Conservation (phyloP, 2,888 invertebrate species). For the Germaria angustata region DNA sequence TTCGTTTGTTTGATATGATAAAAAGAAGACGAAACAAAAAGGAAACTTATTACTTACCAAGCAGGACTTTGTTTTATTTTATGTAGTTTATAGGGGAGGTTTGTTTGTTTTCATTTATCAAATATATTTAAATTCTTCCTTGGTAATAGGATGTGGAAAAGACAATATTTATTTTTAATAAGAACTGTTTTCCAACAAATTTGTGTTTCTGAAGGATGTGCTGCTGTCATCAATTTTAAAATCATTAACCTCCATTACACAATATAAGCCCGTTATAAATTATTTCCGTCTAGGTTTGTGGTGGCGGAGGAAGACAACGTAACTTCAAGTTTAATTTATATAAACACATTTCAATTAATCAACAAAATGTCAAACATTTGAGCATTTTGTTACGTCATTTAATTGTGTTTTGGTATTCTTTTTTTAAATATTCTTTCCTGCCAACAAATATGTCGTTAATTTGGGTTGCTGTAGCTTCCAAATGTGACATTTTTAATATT, state of each 20-base stretch:
- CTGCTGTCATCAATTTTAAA: conserved; percentile 54
- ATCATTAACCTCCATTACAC: conserved; percentile 48
- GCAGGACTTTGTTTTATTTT: background rate
- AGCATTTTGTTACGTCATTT: conserved; percentile 42
- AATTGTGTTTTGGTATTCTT: background rate
- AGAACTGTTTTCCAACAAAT: conserved; percentile 11
- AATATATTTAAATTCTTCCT: conserved; percentile 38
- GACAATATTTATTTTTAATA: background rate
- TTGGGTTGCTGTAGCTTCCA: background rate
- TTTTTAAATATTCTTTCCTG: background rate
- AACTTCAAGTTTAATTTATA: background rate
- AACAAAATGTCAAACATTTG: conserved; percentile 41
- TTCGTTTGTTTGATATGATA: conserved; percentile 2
- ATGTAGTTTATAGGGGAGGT: conserved; percentile 2
- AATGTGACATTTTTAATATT: background rate
- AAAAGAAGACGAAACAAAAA: background rate
- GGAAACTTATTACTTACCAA: conserved; percentile 5
- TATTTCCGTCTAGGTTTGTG: conserved; percentile 22
- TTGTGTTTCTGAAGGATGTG: conserved; percentile 50
- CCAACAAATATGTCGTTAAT: background rate
- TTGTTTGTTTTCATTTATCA: conserved; percentile 28
- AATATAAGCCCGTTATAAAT: conserved; percentile 42
- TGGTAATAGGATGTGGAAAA: background rate
- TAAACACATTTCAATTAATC: conserved; percentile 49
- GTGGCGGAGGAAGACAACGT: too few species aligned